These are phyloP conservation scores for Thalassoma bifasciatum DNA, from an alignment of 2,113 vertebrate species.

Conservation along the genomic window DNA sequence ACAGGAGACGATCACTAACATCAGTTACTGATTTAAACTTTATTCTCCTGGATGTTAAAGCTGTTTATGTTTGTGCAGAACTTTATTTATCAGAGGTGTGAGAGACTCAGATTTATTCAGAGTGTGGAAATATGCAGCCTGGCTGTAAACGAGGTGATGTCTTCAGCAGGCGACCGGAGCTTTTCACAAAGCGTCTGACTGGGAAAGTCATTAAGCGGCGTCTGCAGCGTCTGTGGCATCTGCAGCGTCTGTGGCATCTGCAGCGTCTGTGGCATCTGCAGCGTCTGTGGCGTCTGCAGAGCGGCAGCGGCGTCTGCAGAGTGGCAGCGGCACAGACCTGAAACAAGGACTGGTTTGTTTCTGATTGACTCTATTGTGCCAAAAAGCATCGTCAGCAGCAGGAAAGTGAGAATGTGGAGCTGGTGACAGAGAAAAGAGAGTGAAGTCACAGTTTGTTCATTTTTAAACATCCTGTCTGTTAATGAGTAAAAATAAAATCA, in stretches of 20 bases:
- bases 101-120: conserved; percentile 12
- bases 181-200: conserved; percentile 52
- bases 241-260: too few relatives aligned
- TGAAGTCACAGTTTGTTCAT: background rate
- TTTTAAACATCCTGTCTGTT: background rate
- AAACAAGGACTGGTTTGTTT: conserved; percentile 52
- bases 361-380: conserved; percentile 3
- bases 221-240: too few relatives aligned
- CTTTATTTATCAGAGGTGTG: background rate
- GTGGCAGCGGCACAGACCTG: conserved; percentile 31
- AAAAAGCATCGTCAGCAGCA: conserved; percentile 3
- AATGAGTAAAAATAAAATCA: conserved; percentile 26
- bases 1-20: too few relatives aligned
- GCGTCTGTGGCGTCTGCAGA: too few relatives aligned
- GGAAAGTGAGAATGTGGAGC: conserved; percentile 23
- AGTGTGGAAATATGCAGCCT: conserved; percentile 51
- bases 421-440: background rate
- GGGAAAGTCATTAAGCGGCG: conserved; percentile 67
- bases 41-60: conserved; percentile 6
- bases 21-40: too few relatives aligned
- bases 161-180: conserved; percentile 65
- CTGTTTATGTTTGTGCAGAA: background rate
- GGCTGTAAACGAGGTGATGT: conserved; percentile 68
- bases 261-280: too few relatives aligned
- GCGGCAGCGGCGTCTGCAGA: conserved; percentile 28